phyloP scores from a whole-genome alignment of 2,888 invertebrate genomes.

The Linnaemya tessellans region DNA sequence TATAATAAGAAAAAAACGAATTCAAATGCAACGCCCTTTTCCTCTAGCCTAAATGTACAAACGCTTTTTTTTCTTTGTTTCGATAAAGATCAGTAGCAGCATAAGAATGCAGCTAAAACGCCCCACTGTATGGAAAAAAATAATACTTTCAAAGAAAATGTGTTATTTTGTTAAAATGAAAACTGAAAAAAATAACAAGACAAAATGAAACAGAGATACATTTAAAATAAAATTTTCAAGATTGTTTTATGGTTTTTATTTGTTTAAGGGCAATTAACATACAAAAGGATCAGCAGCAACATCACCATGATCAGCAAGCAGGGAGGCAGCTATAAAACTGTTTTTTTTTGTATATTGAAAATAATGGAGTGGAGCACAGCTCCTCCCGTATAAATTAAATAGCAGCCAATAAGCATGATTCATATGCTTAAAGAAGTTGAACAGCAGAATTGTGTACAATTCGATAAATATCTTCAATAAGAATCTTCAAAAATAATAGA shows the following conservation, averaged over 20 bases:
- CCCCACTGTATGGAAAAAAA: conserved; percentile 46
- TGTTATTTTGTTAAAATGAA: conserved; percentile 7
- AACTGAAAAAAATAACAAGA: conserved; percentile 7
- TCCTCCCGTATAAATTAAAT: conserved; percentile 73
- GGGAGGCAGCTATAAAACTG: conserved; percentile 9
- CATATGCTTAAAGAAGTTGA: conserved; percentile 15
- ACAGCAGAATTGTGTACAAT: conserved; percentile 8
- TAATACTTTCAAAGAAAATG: not conserved
- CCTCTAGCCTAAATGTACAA: conserved; percentile 27
- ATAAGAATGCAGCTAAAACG: conserved; percentile 67
- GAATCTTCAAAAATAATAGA: conserved; percentile 47
- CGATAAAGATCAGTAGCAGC: conserved; percentile 67
- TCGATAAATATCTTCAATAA: conserved; percentile 29
- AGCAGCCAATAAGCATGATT: conserved; percentile 71
- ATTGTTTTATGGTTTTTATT: conserved; percentile 1
- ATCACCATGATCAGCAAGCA: conserved; percentile 11
- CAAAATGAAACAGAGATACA: conserved; percentile 66
- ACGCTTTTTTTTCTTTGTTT: not conserved
- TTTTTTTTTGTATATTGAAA: not conserved
- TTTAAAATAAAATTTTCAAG: conserved; percentile 39
- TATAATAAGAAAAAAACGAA: not conserved
- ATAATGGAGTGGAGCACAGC: conserved; percentile 52
- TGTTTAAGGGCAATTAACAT: conserved; percentile 78
- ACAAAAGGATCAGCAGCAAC: conserved; percentile 78
- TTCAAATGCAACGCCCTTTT: conserved; percentile 67